Percentiles rank a stretch among this genome's conserved stretches.
These are phyloP conservation scores for Sinocyclocheilus anophthalmus DNA, from an alignment of 2,113 vertebrate genomes.

Conservation along the genomic window DNA sequence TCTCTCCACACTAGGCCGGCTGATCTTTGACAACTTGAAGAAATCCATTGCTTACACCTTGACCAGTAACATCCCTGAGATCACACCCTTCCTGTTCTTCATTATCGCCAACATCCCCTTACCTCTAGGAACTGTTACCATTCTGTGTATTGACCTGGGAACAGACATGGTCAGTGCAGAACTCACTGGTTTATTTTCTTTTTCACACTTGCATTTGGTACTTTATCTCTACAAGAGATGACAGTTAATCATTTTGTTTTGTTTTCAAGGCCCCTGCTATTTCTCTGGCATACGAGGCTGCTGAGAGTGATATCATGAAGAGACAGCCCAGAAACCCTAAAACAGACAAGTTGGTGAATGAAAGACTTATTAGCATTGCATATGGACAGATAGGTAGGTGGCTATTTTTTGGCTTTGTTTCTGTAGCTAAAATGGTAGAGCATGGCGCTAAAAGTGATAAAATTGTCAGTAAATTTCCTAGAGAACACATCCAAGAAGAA, in stretches of 20 bases:
- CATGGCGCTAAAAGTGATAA: no score
- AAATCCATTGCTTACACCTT: constrained; percentile 61
- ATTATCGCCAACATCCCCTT: constrained; percentile 59
- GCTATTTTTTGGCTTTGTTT: not conserved
- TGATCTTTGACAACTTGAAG: constrained; percentile 62
- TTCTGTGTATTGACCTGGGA: constrained; percentile 65
- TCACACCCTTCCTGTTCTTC: constrained; percentile 59
- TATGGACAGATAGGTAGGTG: constrained; percentile 87
- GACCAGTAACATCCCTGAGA: constrained; percentile 61
- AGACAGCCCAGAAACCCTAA: constrained; percentile 86
- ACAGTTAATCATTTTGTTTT: not conserved
- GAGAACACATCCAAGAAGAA: no score
- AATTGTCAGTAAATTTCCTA: no score
- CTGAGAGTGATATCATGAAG: constrained; percentile 91
- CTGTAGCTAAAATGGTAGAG: no score
- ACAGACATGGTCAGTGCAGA: constrained; percentile 63
- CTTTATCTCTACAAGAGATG: not conserved
- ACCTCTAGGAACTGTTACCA: constrained; percentile 65
- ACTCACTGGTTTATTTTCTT: constrained; percentile 26
- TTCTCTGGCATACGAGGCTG: constrained; percentile 73
- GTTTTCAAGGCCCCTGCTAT: constrained; percentile 80
- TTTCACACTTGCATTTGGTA: not conserved
- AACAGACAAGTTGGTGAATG: constrained; percentile 83
- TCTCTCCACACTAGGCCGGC: constrained; percentile 42
- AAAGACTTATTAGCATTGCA: constrained; percentile 79